phyloP scores from a whole-genome alignment of 2,888 invertebrate species.

The Aproaerema taeniolella region DNA sequence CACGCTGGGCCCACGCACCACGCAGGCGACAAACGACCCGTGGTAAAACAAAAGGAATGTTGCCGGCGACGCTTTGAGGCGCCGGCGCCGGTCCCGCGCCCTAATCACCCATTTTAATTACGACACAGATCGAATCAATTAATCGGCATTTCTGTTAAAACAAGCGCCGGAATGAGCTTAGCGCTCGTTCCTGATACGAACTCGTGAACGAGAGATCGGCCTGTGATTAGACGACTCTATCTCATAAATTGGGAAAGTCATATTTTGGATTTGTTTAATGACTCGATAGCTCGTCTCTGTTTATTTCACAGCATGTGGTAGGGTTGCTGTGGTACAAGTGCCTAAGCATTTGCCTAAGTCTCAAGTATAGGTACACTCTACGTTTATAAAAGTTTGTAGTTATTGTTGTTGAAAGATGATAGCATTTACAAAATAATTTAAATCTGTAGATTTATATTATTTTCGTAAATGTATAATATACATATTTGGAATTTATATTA shows the following conservation, averaged over 20 bases:
- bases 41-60: slow-evolving; percentile 78
- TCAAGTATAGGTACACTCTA: no score
- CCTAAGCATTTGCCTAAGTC: no score
- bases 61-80: slow-evolving; percentile 76
- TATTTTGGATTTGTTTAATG: slow-evolving; percentile 9
- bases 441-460: no score
- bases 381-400: no score
- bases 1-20: slow-evolving; percentile 40
- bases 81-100: slow-evolving; percentile 73
- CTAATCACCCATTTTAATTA: slow-evolving; percentile 78
- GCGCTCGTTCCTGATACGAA: slow-evolving; percentile 48
- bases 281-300: slow-evolving; percentile 3
- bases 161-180: slow-evolving; percentile 62
- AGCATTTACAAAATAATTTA: no score
- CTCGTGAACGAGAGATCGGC: slow-evolving; percentile 43
- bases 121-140: slow-evolving; percentile 77
- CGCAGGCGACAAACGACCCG: slow-evolving; percentile 75
- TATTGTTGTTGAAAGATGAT: no score
- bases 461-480: no score
- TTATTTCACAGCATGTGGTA: slow-evolving; percentile 5
- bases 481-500: no score
- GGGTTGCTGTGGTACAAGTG: not conserved
- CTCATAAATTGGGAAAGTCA: slow-evolving; percentile 38
- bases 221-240: slow-evolving; percentile 46
- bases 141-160: slow-evolving; percentile 76